Conservation (phyloP, 2,888 invertebrate genomes). For the Hofmannophila pseudospretella region DNA sequence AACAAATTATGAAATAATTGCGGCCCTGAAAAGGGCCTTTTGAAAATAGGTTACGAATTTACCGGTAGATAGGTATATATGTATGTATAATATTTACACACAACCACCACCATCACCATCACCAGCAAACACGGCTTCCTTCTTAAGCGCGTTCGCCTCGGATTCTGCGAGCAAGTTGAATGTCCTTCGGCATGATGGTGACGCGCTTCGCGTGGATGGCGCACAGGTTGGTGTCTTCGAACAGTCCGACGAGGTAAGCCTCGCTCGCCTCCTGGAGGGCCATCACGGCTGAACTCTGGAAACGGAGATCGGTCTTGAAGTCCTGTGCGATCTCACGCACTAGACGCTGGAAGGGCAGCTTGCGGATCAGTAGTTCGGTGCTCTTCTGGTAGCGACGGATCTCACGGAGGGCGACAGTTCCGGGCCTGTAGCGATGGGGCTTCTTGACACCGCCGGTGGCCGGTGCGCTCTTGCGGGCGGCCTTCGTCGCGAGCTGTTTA, state of each 20-base stretch:
- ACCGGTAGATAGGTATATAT: neutral
- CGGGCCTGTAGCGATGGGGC: conserved; percentile 97
- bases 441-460: conserved; percentile 97
- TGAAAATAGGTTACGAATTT: neutral
- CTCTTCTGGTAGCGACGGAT: conserved; percentile 98
- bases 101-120: too few species aligned
- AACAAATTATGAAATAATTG: neutral
- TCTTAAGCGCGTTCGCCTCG: conserved; percentile 97
- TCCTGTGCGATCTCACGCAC: conserved; percentile 98
- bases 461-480: conserved; percentile 95
- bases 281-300: conserved; percentile 96
- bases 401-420: conserved; percentile 97
- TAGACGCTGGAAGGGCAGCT: conserved; percentile 90
- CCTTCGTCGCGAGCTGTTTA: conserved; percentile 95
- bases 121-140: too few species aligned
- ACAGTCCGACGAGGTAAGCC: conserved; percentile 85
- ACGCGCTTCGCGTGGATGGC: conserved; percentile 8
- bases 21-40: neutral
- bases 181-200: conserved; percentile 82
- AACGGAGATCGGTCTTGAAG: conserved; percentile 97
- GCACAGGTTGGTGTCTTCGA: neutral
- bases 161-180: conserved; percentile 96
- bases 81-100: conserved; percentile 6
- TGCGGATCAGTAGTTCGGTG: conserved; percentile 95
- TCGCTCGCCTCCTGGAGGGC: conserved; percentile 94